Conservation (phyloP, 2,888 invertebrate species). For the Leucophora obtusa region DNA sequence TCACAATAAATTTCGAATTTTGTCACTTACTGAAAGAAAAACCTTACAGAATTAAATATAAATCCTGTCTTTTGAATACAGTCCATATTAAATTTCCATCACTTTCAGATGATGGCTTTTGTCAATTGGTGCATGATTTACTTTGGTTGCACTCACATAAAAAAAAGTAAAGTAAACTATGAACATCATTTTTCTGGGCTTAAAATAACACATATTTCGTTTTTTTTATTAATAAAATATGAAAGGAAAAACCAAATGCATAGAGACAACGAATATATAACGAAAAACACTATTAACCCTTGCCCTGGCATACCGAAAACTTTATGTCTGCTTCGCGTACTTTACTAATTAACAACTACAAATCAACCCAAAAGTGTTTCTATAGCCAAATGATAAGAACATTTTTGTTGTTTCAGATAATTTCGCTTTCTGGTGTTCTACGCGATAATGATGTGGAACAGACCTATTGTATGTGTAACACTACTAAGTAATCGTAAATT, state of each 20-base stretch:
- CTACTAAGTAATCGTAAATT: too few relatives aligned
- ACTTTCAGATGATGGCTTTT: conserved; percentile 32
- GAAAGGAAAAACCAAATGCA: conserved; percentile 1
- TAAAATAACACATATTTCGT: conserved; percentile 29
- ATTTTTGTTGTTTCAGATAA: too few relatives aligned
- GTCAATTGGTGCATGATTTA: conserved; percentile 26
- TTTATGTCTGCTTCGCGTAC: too few relatives aligned
- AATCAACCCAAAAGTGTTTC: too few relatives aligned
- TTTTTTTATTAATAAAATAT: conserved; percentile 43
- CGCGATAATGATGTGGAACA: too few relatives aligned
- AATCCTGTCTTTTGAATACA: conserved; percentile 31
- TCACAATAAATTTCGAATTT: too few relatives aligned
- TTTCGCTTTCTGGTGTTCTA: too few relatives aligned
- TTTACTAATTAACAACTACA: too few relatives aligned
- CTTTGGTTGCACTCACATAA: conserved; percentile 4
- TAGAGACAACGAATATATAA: neutral
- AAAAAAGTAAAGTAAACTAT: conserved; percentile 30
- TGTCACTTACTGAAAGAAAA: too few relatives aligned
- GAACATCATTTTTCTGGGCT: conserved; percentile 26
- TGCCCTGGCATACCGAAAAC: neutral
- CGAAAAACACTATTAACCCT: neutral
- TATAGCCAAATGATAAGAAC: too few relatives aligned
- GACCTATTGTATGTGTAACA: too few relatives aligned
- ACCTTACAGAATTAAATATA: conserved; percentile 3
- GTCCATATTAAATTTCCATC: conserved; percentile 56